These are phyloP conservation scores for Psittacula cyanocephala DNA, from an alignment of 2,113 vertebrate species.

Conservation along the genomic window DNA sequence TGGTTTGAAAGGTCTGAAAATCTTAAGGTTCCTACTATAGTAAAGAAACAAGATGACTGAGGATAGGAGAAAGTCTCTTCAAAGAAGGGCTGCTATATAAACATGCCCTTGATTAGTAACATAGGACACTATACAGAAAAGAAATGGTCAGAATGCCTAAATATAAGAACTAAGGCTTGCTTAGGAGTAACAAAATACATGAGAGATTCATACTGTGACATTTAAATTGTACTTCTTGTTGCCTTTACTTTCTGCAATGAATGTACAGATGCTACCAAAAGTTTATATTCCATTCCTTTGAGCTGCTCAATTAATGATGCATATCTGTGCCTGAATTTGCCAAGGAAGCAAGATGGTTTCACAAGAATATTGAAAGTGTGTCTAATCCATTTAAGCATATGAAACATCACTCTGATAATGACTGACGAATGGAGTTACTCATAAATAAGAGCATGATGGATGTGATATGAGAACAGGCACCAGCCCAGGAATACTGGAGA, in stretches of 20 bases:
- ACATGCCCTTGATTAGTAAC: not conserved
- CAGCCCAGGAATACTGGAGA: not conserved
- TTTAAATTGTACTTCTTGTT: not conserved
- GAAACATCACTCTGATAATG: not conserved
- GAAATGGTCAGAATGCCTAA: not conserved
- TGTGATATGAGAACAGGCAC: not conserved
- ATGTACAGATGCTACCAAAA: not conserved
- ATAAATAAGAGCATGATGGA: not conserved
- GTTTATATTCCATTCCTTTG: not conserved
- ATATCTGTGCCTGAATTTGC: not conserved
- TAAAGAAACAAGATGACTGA: not conserved
- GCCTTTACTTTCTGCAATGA: not conserved
- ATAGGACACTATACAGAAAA: not conserved
- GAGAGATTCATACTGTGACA: not conserved
- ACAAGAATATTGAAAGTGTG: not conserved
- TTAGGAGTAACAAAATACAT: not conserved
- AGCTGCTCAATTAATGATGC: not conserved
- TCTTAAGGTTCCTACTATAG: not conserved
- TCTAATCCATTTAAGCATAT: not conserved
- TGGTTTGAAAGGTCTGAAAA: not conserved
- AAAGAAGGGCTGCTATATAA: not conserved
- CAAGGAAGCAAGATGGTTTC: not conserved
- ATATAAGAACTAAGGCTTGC: not conserved
- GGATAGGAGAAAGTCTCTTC: not conserved
- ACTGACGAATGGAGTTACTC: not conserved